phyloP scores from a whole-genome alignment of 2,113 vertebrate genomes.

The Nyctereutes procyonoides region DNA sequence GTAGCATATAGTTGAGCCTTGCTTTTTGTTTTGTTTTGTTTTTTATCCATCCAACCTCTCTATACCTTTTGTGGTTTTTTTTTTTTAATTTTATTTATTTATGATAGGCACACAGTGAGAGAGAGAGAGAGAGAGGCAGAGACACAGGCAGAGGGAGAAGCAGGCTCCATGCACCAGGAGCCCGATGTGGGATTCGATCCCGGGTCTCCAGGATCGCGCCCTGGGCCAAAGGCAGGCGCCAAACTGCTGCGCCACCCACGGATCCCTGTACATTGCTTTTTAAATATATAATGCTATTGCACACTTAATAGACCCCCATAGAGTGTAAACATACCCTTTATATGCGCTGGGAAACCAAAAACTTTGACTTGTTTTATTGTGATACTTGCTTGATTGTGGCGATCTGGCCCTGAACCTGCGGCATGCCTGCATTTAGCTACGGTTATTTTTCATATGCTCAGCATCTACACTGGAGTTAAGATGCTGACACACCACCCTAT shows the following conservation, averaged over 20 bases:
- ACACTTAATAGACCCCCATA: background rate
- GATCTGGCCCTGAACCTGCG: background rate
- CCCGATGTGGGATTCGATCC: no score
- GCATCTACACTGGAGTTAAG: background rate
- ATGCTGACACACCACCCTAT: background rate
- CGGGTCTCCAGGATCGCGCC: no score
- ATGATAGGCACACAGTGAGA: no score
- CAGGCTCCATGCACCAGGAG: no score
- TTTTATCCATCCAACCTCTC: background rate
- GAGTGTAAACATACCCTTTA: background rate
- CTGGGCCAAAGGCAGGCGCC: no score
- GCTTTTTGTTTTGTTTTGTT: background rate
- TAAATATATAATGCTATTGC: background rate
- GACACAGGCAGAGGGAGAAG: no score
- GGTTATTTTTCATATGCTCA: background rate
- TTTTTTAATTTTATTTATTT: no score
- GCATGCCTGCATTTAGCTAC: background rate
- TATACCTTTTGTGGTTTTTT: background rate
- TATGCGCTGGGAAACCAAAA: background rate
- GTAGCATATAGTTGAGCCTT: background rate
- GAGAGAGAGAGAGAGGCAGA: no score
- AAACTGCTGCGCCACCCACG: no score
- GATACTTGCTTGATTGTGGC: background rate
- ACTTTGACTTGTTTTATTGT: background rate
- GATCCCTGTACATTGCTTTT: background rate